Base-by-base conservation (phyloP, 2,797 vertebrate genomes). In the Buphagus erythrorhynchus region DNA sequence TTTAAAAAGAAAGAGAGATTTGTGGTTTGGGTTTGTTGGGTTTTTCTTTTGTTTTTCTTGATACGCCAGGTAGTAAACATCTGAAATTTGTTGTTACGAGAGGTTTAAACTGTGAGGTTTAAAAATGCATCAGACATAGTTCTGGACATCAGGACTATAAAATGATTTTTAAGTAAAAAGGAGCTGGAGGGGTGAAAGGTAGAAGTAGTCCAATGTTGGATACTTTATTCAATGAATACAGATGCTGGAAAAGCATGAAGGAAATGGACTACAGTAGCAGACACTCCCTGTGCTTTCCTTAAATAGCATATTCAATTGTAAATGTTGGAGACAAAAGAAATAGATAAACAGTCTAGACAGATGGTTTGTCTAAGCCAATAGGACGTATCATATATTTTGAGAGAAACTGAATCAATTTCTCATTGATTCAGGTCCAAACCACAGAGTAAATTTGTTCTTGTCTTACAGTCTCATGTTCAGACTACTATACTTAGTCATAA, bases 381-480 rank as follows among this genome's bases (percentile, higher is more conserved):
- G 33, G 16, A 59, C 29, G 43, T 85, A 67, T 77, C 66, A 68
- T 78, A 33, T 73, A 63, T 74, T 92, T 90, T 91, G 77, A 91
- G 55, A 45, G 35, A 82, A 91, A 82, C 18, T 52, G 20, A 89
- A 82, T 88, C n/a, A 49, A 76, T 94, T 93, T 74, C 29, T 94
- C 9, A 55, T 45, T 89, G 71, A 88, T 63, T 77, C 38, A 46
- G 55, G 18, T 87, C 90, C 90, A 96, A 95, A 90, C 71, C 77
- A 77, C 86, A 79, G 52, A 85, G 40, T 68, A 86, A 91, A 86
- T 81, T 86, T 86, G 21, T 59, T 59, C 33, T 66, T 90, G 69
- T 62, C 29, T 69, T 75, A 31, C 24, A 66, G 59, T 49, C 67
- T 76, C 14, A n/a, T 72, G 25, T 65, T 91, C 68, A 88, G 69